Base-by-base conservation (phyloP, 2,888 invertebrate genomes). In the Yponomeuta evonymella region DNA sequence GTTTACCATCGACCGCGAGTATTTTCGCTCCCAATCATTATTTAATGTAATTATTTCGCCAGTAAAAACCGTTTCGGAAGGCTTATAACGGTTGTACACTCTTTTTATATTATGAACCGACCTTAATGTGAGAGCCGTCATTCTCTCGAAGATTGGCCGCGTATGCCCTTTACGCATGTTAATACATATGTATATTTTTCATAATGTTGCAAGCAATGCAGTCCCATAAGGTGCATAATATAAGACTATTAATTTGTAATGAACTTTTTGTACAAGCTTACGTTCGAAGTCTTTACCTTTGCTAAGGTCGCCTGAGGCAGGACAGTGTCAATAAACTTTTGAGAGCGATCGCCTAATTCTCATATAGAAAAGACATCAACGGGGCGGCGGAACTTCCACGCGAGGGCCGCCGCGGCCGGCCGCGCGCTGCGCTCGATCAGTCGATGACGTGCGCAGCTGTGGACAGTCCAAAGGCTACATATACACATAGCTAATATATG, bases 11-110 rank as follows among this genome's bases (percentile, higher is more conserved):
- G 82, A 78, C 79, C 79, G 81, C 78, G 76, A 68, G 68, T 68
- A 68, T 83, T 86, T 86, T 87, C 85, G 84, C 83, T 84, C 84
- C 84, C 83, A 68, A 86, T 88, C 86, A 88, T 89, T 90, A 89
- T 88, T 89, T 87, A 83, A 88, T 87, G 87, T 89, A 90, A 91
- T 90, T 90, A 90, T 89, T 90, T 87, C 81, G 81, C 81, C 79
- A 76, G 82, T 83, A 85, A 84, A 85, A 82, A 81, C 78, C 84
- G 85, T 88, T 89, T 86, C 82, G 80, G 79, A 79, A 85, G 85
- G 81, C 81, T 58, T 58, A 83, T 85, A 84, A 87, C 85, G 81
- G 85, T 88, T 83, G 84, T 78, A 78, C 80, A 81, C 76, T 78
- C 77, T 85, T 84, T 87, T 86, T 86, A 84, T 83, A 51, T 48